A percentile compares a stretch with the other conserved stretches of the same genome.
These are phyloP conservation scores for Pseudomyrmex sp. DNA, from an alignment of 1,140 invertebrate species.

Conservation along the genomic window DNA sequence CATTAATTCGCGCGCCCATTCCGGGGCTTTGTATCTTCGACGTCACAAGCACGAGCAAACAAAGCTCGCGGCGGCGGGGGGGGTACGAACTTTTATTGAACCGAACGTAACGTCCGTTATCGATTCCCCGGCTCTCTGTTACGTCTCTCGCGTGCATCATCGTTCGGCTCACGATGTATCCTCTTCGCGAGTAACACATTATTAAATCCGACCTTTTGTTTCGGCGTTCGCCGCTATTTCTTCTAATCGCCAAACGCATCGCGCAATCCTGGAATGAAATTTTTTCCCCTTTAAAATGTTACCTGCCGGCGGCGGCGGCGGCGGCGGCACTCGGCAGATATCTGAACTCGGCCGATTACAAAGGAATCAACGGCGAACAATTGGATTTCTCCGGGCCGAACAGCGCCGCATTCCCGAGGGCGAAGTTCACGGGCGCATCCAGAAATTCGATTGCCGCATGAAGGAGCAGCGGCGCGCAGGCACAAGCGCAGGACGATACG, in stretches of 20 bases:
- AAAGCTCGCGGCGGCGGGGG: constrained; percentile 3
- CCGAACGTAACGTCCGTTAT: constrained; percentile 13
- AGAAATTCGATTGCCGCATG: constrained; percentile 60
- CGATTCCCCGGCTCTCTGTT: background rate
- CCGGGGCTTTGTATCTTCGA: constrained; percentile 40
- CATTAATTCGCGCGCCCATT: constrained; percentile 21
- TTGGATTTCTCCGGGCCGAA: constrained; percentile 55
- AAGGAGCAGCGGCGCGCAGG: constrained; percentile 37
- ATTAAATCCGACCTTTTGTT: constrained; percentile 50
- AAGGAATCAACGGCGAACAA: constrained; percentile 59
- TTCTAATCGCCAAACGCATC: constrained; percentile 26
- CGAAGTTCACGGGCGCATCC: constrained; percentile 59
- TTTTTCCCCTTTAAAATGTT: constrained; percentile 51
- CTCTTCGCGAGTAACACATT: constrained; percentile 33
- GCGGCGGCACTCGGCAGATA: constrained; percentile 23
- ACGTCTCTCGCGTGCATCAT: constrained; percentile 26
- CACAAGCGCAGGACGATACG: constrained; percentile 11
- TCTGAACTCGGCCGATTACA: constrained; percentile 53
- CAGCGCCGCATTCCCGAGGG: constrained; percentile 56
- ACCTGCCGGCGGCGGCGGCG: constrained; percentile 14
- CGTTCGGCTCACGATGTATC: background rate
- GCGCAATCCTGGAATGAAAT: constrained; percentile 30
- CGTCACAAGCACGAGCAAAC: constrained; percentile 20
- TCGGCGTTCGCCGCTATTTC: constrained; percentile 3
- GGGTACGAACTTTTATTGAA: constrained; percentile 50